A percentile compares a stretch with the other conserved stretches of the same genome.
These are phyloP conservation scores for Poecilobothrus nobilitatus DNA, from an alignment of 2,888 invertebrate genomes.

Conservation along the genomic window DNA sequence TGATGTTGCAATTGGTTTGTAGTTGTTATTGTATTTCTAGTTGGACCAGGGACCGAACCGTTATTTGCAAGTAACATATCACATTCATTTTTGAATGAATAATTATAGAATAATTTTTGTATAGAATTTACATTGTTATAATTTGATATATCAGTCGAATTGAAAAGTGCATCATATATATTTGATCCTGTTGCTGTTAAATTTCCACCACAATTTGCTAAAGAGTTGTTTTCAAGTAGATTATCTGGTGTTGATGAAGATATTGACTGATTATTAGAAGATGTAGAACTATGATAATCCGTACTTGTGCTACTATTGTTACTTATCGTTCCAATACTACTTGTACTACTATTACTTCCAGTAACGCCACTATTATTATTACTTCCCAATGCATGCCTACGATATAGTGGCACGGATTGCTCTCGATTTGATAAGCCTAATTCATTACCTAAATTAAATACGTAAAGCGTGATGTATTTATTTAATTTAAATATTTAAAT, in stretches of 20 bases:
- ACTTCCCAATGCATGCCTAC: conserved; percentile 43
- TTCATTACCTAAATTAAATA: conserved; percentile 22
- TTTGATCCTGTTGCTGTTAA: conserved; percentile 23
- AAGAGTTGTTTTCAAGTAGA: conserved; percentile 26
- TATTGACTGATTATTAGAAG: conserved; percentile 29
- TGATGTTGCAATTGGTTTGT: conserved; percentile 22
- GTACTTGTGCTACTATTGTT: conserved; percentile 21
- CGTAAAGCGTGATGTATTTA: not conserved
- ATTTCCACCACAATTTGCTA: conserved; percentile 27
- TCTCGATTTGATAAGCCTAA: conserved; percentile 22
- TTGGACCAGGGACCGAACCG: conserved; percentile 18
- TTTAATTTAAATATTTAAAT: not conserved
- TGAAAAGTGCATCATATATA: conserved; percentile 20
- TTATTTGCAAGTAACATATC: conserved; percentile 13
- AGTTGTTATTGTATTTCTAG: conserved; percentile 20
- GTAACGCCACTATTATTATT: conserved; percentile 25
- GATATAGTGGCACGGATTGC: conserved; percentile 46
- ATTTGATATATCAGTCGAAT: conserved; percentile 18
- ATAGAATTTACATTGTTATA: conserved; percentile 20
- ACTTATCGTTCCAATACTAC: conserved; percentile 12
- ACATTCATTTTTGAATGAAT: conserved; percentile 20
- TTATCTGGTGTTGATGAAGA: conserved; percentile 32
- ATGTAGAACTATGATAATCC: conserved; percentile 26
- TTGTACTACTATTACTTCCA: conserved; percentile 11
- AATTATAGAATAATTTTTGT: conserved; percentile 22